Conservation (phyloP, 2,888 invertebrate species). For the Ectemnius lituratus region DNA sequence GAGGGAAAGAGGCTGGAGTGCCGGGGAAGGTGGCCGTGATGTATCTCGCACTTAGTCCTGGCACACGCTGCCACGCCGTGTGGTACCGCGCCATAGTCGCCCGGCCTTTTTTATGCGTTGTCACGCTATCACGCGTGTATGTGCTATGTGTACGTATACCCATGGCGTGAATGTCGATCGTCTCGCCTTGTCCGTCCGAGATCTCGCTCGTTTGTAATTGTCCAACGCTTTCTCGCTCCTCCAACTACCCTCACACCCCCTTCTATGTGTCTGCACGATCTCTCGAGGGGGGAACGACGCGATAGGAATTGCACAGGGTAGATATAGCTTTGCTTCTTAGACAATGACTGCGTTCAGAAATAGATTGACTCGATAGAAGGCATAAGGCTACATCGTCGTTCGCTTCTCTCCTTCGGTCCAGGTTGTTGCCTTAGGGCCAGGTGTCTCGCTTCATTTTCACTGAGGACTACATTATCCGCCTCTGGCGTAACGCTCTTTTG, state of each 20-base stretch:
- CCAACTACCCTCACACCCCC: too few species aligned
- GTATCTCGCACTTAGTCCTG: slow-evolving; percentile 76
- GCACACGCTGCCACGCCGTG: slow-evolving; percentile 59
- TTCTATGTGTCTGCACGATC: slow-evolving; percentile 14
- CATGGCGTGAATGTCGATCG: slow-evolving; percentile 58
- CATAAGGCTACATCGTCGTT: slow-evolving; percentile 10
- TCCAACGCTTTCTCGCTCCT: slow-evolving; percentile 31
- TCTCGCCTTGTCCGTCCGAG: slow-evolving; percentile 55
- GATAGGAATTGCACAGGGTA: slow-evolving; percentile 32
- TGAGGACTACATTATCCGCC: slow-evolving; percentile 6
- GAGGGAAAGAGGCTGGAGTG: slow-evolving; percentile 46
- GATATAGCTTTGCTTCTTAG: slow-evolving; percentile 22
- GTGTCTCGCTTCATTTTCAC: slow-evolving; percentile 9
- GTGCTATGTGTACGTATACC: slow-evolving; percentile 37
- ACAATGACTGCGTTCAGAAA: slow-evolving; percentile 37
- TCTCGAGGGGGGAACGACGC: slow-evolving; percentile 22
- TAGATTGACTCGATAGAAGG: slow-evolving; percentile 44
- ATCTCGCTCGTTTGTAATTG: slow-evolving; percentile 66
- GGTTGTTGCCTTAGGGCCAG: not conserved
- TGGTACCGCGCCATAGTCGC: slow-evolving; percentile 48
- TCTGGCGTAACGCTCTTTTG: not conserved
- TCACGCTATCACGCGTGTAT: slow-evolving; percentile 54
- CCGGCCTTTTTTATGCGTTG: slow-evolving; percentile 53
- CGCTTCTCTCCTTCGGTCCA: not conserved
- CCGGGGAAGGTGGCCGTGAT: slow-evolving; percentile 69